Percentiles rank a stretch among this genome's conserved stretches.
Conservation (phyloP, 2,888 invertebrate species). For the Eristalinus aeneus region DNA sequence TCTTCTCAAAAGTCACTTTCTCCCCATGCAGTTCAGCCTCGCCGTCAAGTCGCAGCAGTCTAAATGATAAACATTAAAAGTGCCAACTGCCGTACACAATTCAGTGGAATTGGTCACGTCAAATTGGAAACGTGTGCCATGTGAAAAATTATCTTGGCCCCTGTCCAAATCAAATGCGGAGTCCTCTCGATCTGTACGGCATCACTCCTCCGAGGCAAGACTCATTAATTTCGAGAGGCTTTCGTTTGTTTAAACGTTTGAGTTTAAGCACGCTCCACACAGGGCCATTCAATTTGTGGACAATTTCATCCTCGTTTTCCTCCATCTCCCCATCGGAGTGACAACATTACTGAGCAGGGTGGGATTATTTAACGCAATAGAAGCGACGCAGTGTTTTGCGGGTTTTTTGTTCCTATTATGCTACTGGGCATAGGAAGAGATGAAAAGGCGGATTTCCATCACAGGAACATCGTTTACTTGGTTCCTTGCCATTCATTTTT, state of each 20-base stretch:
- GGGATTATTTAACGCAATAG: constrained; percentile 51
- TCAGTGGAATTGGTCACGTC: constrained; percentile 73
- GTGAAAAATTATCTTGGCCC: constrained; percentile 57
- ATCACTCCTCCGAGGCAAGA: background rate
- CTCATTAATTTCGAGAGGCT: constrained; percentile 41
- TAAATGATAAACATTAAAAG: constrained; percentile 51
- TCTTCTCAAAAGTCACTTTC: background rate
- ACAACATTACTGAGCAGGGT: background rate
- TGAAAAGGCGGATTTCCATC: constrained; percentile 2
- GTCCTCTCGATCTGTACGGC: background rate
- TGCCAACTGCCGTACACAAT: constrained; percentile 68
- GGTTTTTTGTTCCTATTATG: constrained; percentile 18
- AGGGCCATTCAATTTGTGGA: background rate
- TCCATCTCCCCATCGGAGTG: background rate
- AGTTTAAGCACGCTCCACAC: background rate
- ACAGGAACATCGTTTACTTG: constrained; percentile 45
- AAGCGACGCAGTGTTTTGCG: background rate
- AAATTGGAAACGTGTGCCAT: constrained; percentile 71
- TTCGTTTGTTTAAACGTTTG: constrained; percentile 28
- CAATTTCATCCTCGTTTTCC: background rate
- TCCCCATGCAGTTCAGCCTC: background rate
- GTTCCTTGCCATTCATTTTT: constrained; percentile 41
- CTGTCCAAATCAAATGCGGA: constrained; percentile 25
- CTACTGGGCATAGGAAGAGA: background rate
- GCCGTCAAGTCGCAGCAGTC: background rate